phyloP scores from a whole-genome alignment of 2,888 invertebrate genomes.

The Alsophila aescularia region DNA sequence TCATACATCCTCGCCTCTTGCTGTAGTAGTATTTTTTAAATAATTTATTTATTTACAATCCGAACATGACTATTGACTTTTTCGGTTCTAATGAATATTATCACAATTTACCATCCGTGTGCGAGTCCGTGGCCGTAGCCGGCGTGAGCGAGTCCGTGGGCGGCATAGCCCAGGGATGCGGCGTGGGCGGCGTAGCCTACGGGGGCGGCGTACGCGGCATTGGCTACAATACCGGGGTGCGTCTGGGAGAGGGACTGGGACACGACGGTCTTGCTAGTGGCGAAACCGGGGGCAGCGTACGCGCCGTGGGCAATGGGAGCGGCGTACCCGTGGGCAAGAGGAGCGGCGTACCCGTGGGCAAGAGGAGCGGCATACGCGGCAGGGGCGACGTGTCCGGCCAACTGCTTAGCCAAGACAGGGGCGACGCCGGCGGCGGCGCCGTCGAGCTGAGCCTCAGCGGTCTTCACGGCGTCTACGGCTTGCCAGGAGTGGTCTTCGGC shows the following conservation, averaged over 20 bases:
- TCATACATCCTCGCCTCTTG: conserved; percentile 79
- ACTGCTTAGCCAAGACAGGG: too few relatives aligned
- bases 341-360: conserved; percentile 27
- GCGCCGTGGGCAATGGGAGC: conserved; percentile 47
- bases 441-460: too few relatives aligned
- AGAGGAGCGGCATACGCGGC: too few relatives aligned
- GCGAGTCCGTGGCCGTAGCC: conserved; percentile 49
- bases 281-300: conserved; percentile 44
- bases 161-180: conserved; percentile 37
- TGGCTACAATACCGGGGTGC: conserved; percentile 64
- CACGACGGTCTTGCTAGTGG: conserved; percentile 62
- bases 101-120: conserved; percentile 80
- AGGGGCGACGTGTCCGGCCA: too few relatives aligned
- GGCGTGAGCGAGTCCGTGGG: conserved; percentile 42
- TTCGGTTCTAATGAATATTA: conserved; percentile 73
- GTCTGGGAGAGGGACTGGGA: conserved; percentile 70
- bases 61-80: conserved; percentile 75
- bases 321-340: conserved; percentile 42
- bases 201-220: conserved; percentile 48
- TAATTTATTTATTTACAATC: conserved; percentile 73
- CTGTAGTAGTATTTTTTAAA: conserved; percentile 62
- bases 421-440: too few relatives aligned
- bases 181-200: conserved; percentile 42
- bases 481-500: too few relatives aligned
- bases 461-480: too few relatives aligned